Evolutionary conservation across 2,888 invertebrate species (phyloP), one percentile per base, ranked within the genome.

Genomic region (Conomelus anceps): DNA sequence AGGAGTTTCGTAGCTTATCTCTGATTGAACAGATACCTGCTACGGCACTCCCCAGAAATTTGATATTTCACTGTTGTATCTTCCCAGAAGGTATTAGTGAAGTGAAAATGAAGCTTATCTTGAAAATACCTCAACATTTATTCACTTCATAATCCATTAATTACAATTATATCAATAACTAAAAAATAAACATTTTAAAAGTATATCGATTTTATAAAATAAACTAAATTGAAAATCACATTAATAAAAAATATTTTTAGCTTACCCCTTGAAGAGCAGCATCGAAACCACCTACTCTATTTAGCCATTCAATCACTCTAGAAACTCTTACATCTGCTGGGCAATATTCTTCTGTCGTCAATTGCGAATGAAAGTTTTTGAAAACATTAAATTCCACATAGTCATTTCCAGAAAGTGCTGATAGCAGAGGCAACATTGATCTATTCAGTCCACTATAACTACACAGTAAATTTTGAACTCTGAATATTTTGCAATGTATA

Each of bases 371-470:
- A 93, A 98, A 98, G 91, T 95, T 95, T 0, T 94, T 94, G 92
- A 98, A 98, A 0, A 95, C 94, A 3, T 93, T 94, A 90, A 94
- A 94, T 63, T 96, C 94, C 13, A 98, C 96, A 93, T 97, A 98
- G 93, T 99, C 99, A 94, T 99, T 99, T 0, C 98, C 99, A 9
- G 98, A 93, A 41, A 98, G 92, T 0, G 97, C 96, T 0, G 98
- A 97, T 90, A 98, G 94, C 23, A 99, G 92, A 0, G 98, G 98
- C 88, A 99, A 93, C 90, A 96, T 93, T 22, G 95, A 94, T 91
- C 95, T 94, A 90, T 96, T 94, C 29, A 98, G 92, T 0, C 96
- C 95, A 0, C 95, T 95, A 92, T 96, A 96, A 88, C 94, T 94
- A 17, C 94, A 94, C 13, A 96, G 93, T 91, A 98, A 95, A 91